phyloP scores from a whole-genome alignment of 1,140 invertebrate species.

The Ooceraea biroi region DNA sequence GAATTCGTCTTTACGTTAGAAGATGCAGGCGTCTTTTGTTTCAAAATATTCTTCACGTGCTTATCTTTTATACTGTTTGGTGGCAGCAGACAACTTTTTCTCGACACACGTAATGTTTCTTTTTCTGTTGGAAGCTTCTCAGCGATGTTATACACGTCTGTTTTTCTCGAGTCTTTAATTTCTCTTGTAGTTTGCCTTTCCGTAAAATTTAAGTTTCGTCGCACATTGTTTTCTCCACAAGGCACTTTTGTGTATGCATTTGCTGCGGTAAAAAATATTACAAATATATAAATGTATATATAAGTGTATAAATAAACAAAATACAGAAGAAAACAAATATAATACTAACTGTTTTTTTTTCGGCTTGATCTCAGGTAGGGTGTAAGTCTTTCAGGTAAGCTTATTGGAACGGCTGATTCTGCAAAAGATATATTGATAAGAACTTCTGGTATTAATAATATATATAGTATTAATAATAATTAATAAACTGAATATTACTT shows the following conservation, averaged over 20 bases:
- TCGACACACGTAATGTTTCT: background rate
- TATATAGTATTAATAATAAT: constrained; percentile 3
- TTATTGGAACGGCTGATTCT: constrained; percentile 63
- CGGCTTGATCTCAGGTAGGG: constrained; percentile 6
- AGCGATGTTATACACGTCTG: background rate
- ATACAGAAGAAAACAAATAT: background rate
- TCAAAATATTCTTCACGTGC: constrained; percentile 24
- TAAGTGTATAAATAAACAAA: constrained; percentile 7
- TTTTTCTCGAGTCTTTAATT: background rate
- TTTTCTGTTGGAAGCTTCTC: background rate
- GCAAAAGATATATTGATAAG: constrained; percentile 27
- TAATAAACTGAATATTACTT: constrained; percentile 37
- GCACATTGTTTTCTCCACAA: constrained; percentile 13
- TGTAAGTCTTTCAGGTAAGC: constrained; percentile 56
- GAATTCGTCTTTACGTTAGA: background rate
- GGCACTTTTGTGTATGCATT: too few species aligned
- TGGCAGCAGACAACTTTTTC: constrained; percentile 69
- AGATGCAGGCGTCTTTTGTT: background rate
- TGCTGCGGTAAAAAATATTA: background rate
- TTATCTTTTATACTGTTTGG: constrained; percentile 75
- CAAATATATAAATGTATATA: background rate
- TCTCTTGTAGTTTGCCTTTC: background rate
- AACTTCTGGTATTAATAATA: constrained; percentile 15
- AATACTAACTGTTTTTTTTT: constrained; percentile 57
- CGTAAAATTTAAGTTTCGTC: constrained; percentile 70